Base-by-base conservation (phyloP, 2,888 invertebrate genomes). In the Gymnosoma rotundatum region DNA sequence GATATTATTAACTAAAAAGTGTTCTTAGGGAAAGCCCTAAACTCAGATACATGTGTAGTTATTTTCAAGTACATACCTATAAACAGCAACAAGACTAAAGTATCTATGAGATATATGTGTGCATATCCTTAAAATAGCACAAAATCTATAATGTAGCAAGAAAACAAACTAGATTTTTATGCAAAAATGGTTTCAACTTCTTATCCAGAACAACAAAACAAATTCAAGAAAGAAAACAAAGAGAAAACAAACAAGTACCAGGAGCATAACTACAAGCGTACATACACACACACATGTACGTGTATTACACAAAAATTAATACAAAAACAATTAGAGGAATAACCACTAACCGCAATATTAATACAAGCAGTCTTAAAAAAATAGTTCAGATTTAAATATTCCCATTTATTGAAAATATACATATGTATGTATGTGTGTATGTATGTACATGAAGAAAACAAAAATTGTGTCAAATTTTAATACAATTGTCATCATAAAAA, bases 141-240 rank as follows among this genome's bases (percentile, higher is more conserved):
- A 78, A 60, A 78, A 83, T 74, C 78, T 78, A 78, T 78, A 76
- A 80, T 69, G 32, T 61, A 76, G 36, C 54, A 84, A 73, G 61
- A 76, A 80, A 72, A 66, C 73, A 72, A 69, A 78, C 58, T 64
- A 60, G 73, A 80, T 83, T 86, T 85, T 85, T 83, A 86, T 86
- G 83, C 85, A 86, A 86, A 84, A 81, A 18, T 54, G 66, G 60
- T 82, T 83, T 82, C 70, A 50, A 75, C 79, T 78, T 61, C 42
- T 61, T 85, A 82, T 83, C 81, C 81, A 21, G 42, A 50, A 58
- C 21, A 72, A 73, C 45, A 16, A 21, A 50, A 61, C 67, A 74
- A 73, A 50, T 10, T 50, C 21, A 67, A 54, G 10, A 56, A 56
- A 42, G 8, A 60, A n/a, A 7, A n/a, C 25, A 67, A 60, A n/a